Percentiles rank a stretch among this genome's conserved stretches.
These are phyloP conservation scores for Varanus komodoensis DNA, from an alignment of 2,113 vertebrate species.

Conservation along the genomic window DNA sequence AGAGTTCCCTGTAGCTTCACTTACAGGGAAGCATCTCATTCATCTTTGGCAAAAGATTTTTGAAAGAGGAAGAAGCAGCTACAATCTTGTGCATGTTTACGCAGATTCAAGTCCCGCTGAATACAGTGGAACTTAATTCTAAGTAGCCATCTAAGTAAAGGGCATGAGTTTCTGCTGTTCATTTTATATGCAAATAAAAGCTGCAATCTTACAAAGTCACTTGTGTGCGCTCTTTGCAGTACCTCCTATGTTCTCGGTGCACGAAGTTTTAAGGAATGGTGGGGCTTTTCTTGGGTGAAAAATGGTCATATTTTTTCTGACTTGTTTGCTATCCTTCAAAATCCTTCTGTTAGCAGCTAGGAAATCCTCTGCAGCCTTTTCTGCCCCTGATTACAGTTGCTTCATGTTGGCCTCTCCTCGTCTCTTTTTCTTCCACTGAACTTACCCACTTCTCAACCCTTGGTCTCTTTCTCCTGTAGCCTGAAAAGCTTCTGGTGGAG, in stretches of 20 bases:
- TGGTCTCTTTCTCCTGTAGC: too few species aligned
- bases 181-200: neutral
- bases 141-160: neutral
- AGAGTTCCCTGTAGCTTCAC: neutral
- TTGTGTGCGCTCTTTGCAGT: neutral
- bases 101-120: neutral
- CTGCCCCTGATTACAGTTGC: neutral
- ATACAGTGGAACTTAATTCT: neutral
- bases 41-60: neutral
- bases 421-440: fast-evolving
- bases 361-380: neutral
- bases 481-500: slow-evolving; percentile 12
- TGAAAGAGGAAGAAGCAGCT: neutral
- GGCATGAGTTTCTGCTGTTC: neutral
- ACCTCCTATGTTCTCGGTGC: neutral
- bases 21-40: too few species aligned
- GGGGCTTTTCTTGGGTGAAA: neutral
- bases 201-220: too few species aligned
- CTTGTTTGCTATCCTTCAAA: neutral
- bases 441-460: neutral
- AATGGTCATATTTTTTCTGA: neutral
- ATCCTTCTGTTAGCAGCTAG: too few species aligned
- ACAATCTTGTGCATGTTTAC: neutral
- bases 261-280: neutral
- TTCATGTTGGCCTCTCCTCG: neutral